Conservation (phyloP, 2,888 invertebrate species). For the Neocrepidodera transversa region DNA sequence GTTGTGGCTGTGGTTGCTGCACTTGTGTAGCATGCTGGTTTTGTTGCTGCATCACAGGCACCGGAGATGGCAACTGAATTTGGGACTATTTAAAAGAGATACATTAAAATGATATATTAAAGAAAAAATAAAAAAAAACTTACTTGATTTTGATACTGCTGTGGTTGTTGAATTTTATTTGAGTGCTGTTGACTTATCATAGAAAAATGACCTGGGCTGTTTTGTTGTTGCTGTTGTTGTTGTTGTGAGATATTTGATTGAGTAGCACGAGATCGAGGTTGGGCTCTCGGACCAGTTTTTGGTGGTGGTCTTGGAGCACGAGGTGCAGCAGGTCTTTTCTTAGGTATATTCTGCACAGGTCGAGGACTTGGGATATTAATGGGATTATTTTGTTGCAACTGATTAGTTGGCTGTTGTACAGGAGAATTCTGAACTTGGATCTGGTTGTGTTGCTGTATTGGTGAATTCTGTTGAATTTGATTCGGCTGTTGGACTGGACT, state of each 20-base stretch:
- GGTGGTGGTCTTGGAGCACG: slow-evolving; percentile 2
- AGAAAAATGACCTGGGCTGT: slow-evolving; percentile 32
- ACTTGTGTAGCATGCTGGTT: slow-evolving; percentile 19
- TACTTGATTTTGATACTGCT: slow-evolving; percentile 27
- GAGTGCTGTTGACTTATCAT: slow-evolving; percentile 34
- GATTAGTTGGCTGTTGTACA: slow-evolving; percentile 2
- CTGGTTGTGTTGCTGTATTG: background rate
- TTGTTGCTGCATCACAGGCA: slow-evolving; percentile 10
- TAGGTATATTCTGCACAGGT: slow-evolving; percentile 4
- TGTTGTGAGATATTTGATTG: slow-evolving; percentile 22
- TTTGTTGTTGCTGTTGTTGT: slow-evolving; percentile 31
- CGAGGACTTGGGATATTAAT: background rate
- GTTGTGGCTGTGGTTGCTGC: slow-evolving; percentile 17
- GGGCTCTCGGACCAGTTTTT: slow-evolving; percentile 4
- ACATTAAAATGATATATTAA: background rate
- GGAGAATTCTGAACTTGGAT: background rate
- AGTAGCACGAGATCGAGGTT: background rate
- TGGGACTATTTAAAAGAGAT: slow-evolving; percentile 8
- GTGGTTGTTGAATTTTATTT: slow-evolving; percentile 26
- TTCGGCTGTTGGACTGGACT: background rate
- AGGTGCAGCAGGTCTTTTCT: slow-evolving; percentile 8
- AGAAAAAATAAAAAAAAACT: slow-evolving; percentile 7
- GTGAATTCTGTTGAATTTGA: slow-evolving; percentile 4
- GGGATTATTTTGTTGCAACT: slow-evolving; percentile 10
- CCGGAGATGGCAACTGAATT: slow-evolving; percentile 21